Percentiles rank a stretch among this genome's conserved stretches.
Evolutionary conservation across 1,140 invertebrate species (phyloP).

Genomic region (Aleiodes sp.): DNA sequence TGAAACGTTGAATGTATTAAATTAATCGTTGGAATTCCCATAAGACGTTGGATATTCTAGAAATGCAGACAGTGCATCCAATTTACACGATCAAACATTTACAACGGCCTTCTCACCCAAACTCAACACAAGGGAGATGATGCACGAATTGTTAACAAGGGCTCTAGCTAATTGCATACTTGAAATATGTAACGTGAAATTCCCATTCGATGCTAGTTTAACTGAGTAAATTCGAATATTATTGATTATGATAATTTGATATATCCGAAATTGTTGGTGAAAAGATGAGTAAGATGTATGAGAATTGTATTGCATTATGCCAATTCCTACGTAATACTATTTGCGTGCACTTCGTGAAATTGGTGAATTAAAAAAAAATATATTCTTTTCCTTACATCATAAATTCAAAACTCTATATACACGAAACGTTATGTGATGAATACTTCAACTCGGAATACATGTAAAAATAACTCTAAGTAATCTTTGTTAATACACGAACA

Average conservation of each 20-base stretch:
- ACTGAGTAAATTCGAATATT: neutral
- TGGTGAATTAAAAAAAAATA: too few relatives aligned
- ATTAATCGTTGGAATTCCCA: too few relatives aligned
- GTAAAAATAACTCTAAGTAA: neutral
- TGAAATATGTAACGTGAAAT: constrained; percentile 41
- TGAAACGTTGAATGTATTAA: too few relatives aligned
- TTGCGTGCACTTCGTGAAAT: too few relatives aligned
- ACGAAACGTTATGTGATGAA: neutral
- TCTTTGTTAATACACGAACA: neutral
- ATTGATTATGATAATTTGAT: constrained; percentile 10
- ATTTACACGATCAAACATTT: constrained; percentile 45
- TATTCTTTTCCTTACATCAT: too few relatives aligned
- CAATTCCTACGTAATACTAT: too few relatives aligned
- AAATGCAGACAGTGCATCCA: neutral
- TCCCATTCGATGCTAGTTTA: neutral
- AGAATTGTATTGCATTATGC: too few relatives aligned
- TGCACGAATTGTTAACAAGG: constrained; percentile 40
- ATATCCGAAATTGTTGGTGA: too few relatives aligned
- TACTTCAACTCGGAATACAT: neutral
- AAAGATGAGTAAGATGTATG: too few relatives aligned
- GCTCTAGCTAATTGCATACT: constrained; percentile 38
- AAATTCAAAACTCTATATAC: too few relatives aligned
- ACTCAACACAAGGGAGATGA: constrained; percentile 42
- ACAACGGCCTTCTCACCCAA: constrained; percentile 46
- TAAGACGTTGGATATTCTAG: neutral